phyloP scores from a whole-genome alignment of 2,113 vertebrate genomes.

The Parus major region DNA sequence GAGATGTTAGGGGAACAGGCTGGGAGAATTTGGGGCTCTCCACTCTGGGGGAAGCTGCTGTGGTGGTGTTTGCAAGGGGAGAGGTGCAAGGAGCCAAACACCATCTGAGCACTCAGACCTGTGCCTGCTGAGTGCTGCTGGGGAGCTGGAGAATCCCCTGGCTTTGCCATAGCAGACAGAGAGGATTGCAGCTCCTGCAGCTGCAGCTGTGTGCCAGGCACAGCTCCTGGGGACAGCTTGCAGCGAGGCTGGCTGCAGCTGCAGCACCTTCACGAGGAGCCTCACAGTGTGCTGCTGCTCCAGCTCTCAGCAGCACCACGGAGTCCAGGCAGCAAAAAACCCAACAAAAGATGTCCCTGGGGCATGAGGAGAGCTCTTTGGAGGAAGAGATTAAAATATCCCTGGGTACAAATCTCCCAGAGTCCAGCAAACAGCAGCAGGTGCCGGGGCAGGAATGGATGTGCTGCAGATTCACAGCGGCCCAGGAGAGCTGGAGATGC shows the following conservation, averaged over 20 bases:
- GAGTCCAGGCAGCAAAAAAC: fast-evolving
- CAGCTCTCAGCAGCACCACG: background rate
- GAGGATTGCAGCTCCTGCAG: background rate
- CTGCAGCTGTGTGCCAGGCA: background rate
- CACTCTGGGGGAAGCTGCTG: background rate
- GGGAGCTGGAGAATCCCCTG: background rate
- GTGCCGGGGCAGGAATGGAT: background rate
- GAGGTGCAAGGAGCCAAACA: background rate
- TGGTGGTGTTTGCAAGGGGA: background rate
- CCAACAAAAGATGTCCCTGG: background rate
- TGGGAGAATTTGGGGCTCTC: background rate
- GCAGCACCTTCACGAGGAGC: background rate
- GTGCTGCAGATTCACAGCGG: background rate
- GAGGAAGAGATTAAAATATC: background rate
- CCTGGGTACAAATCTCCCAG: background rate
- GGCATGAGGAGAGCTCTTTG: background rate
- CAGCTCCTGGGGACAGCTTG: background rate
- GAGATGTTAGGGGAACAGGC: background rate
- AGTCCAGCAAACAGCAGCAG: background rate
- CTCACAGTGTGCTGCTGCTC: background rate
- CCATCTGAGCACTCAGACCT: background rate
- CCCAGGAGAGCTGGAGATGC: background rate
- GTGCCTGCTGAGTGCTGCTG: background rate
- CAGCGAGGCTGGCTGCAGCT: background rate
- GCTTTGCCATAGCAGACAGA: background rate